Conservation (phyloP, 2,113 vertebrate species). For the Leptobrachium ailaonicum region DNA sequence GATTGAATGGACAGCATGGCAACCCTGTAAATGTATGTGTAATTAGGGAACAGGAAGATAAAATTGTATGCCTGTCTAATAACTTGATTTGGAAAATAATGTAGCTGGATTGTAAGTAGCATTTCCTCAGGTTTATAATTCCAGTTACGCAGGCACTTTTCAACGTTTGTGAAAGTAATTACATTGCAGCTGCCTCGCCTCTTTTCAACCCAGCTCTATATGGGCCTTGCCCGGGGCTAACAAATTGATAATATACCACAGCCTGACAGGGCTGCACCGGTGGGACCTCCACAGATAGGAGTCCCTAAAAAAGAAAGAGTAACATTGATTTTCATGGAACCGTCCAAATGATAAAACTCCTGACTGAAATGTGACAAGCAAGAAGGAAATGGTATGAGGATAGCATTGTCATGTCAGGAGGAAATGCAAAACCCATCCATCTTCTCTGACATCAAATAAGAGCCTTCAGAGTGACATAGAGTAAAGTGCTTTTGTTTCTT, state of each 20-base stretch:
- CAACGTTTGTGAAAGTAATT: constrained; percentile 32
- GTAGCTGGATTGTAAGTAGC: constrained; percentile 31
- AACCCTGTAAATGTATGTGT: background rate
- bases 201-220: constrained; percentile 31
- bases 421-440: constrained; percentile 47
- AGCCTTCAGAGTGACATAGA: constrained; percentile 21
- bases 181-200: constrained; percentile 19
- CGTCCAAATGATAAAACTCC: constrained; percentile 38
- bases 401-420: constrained; percentile 43
- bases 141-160: constrained; percentile 11
- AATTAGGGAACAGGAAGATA: constrained; percentile 16
- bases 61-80: constrained; percentile 15
- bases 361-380: constrained; percentile 45
- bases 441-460: constrained; percentile 42
- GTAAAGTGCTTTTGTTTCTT: constrained; percentile 16
- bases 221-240: constrained; percentile 42
- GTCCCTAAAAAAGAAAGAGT: constrained; percentile 39
- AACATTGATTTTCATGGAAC: constrained; percentile 49
- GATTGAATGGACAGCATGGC: no score
- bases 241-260: constrained; percentile 40
- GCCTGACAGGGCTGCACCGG: constrained; percentile 38
- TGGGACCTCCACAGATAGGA: constrained; percentile 43
- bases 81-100: constrained; percentile 18
- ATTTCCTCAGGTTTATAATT: constrained; percentile 38
- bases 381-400: constrained; percentile 32